Conservation (phyloP, 2,113 vertebrate species). For the Miniopterus natalensis region DNA sequence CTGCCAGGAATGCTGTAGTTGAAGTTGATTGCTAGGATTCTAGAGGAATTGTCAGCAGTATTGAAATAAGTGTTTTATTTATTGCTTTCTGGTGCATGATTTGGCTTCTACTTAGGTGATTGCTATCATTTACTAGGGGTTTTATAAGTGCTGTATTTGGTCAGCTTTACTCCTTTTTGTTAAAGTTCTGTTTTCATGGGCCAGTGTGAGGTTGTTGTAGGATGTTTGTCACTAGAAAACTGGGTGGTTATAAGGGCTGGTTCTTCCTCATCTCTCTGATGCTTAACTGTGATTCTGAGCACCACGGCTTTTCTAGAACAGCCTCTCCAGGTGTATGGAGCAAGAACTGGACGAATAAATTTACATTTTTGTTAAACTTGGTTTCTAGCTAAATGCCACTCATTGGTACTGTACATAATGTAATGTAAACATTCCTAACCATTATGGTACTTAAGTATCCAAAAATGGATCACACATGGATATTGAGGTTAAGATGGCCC, state of each 20-base stretch:
- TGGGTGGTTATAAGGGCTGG: not conserved
- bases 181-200: not conserved
- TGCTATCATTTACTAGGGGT: not conserved
- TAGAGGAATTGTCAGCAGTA: not conserved
- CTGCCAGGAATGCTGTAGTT: not conserved
- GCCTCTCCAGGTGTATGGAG: not conserved
- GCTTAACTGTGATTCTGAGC: not conserved
- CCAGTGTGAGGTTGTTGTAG: not conserved
- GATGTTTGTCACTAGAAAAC: not conserved
- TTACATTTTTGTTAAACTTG: not conserved
- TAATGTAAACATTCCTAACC: not conserved
- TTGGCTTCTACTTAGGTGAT: not conserved
- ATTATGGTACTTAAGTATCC: not conserved
- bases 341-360: not conserved
- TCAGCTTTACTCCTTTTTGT: conserved; percentile 9
- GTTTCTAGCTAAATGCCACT: not conserved
- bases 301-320: not conserved
- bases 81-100: not conserved
- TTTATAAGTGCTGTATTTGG: conserved; percentile 3
- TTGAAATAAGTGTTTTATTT: not conserved
- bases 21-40: not conserved
- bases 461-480: not conserved
- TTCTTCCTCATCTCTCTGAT: not conserved
- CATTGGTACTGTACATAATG: not conserved
- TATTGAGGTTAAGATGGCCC: not conserved